Base-by-base conservation (phyloP, 2,888 invertebrate genomes). In the Ormia ochracea region DNA sequence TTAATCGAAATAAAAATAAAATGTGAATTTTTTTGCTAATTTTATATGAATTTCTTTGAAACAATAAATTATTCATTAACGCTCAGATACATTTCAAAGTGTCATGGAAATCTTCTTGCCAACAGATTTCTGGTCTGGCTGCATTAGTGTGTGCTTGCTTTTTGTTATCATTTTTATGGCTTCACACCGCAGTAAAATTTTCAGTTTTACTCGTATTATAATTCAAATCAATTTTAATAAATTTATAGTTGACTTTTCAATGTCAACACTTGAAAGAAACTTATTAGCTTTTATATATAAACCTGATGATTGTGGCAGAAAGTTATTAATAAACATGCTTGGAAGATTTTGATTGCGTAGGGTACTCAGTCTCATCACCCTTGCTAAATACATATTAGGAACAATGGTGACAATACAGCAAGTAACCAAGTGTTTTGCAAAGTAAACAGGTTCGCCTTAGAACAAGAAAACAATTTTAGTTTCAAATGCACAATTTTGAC, bases 181-280 rank as follows among this genome's bases (percentile, higher is more conserved):
- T 58, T 58, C 26, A 45, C 54, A 61, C 17, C 19, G 5, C n/a
- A 45, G 12, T 33, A 21, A 12, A 4, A 56, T 3, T 19, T 36
- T 38, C 28, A 4, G 56, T 36, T 54, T 23, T 28, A 38, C 45
- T 23, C 28, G 14, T 52, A 41, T 41, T 19, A 23, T n/a, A n/a
- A 28, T 74, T 50, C 3, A 56, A 65, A 45, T 63, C 23, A 38
- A 17, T 68, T 36, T 50, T 21, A 56, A 48, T 56, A 48, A 45
- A 61, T 38, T 74, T 41, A 14, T 48, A 41, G 72, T 78, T 61
- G 68, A 69, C 73, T 68, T 66, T 72, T 78, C 78, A 78, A 61
- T 78, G 78, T 72, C 73, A 73, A 31, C 31, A 31, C n/a, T 45
- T n/a, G 21, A 68, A 61, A 33, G 56, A 79, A 36, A 50, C 28